Evolutionary conservation across 2,113 vertebrate species (phyloP).

Genomic region (Hippocampus guttulatus): DNA sequence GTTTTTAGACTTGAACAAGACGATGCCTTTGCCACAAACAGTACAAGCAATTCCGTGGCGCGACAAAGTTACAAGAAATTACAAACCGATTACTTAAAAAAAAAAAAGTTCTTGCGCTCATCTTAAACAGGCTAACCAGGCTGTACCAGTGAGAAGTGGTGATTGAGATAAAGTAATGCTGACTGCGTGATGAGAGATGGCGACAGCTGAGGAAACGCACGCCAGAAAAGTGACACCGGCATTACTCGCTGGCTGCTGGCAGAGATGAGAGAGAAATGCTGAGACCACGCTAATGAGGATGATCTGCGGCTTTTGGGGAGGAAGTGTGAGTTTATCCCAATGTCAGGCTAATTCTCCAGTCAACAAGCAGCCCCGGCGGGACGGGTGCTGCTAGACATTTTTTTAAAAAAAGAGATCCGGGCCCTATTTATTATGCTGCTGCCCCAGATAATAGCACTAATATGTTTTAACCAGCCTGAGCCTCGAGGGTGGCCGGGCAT

Average conservation of each 20-base stretch:
- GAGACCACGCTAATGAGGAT: slow-evolving; percentile 32
- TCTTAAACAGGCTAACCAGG: not conserved
- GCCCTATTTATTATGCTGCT: slow-evolving; percentile 49
- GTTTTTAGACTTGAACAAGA: no score
- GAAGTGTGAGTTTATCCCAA: slow-evolving; percentile 34
- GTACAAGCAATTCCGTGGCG: not conserved
- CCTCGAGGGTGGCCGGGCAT: slow-evolving; percentile 27
- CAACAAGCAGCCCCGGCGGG: slow-evolving; percentile 21
- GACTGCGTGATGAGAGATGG: slow-evolving; percentile 14
- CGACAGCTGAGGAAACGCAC: slow-evolving; percentile 10
- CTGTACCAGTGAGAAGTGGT: not conserved
- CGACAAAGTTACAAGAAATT: no score
- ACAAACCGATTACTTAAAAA: no score
- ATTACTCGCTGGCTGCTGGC: slow-evolving; percentile 9
- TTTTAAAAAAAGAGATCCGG: not conserved
- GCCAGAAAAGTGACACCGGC: slow-evolving; percentile 23
- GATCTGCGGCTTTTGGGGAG: slow-evolving; percentile 29
- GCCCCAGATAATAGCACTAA: slow-evolving; percentile 49
- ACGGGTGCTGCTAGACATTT: slow-evolving; percentile 18
- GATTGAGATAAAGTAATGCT: slow-evolving; percentile 9
- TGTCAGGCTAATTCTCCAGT: slow-evolving; percentile 41
- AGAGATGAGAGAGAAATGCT: slow-evolving; percentile 1
- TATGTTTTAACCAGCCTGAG: slow-evolving; percentile 60
- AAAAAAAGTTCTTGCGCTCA: not conserved
- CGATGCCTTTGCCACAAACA: no score